Evolutionary conservation across 2,113 vertebrate species (phyloP).

Genomic region (Trematomus loennbergii): DNA sequence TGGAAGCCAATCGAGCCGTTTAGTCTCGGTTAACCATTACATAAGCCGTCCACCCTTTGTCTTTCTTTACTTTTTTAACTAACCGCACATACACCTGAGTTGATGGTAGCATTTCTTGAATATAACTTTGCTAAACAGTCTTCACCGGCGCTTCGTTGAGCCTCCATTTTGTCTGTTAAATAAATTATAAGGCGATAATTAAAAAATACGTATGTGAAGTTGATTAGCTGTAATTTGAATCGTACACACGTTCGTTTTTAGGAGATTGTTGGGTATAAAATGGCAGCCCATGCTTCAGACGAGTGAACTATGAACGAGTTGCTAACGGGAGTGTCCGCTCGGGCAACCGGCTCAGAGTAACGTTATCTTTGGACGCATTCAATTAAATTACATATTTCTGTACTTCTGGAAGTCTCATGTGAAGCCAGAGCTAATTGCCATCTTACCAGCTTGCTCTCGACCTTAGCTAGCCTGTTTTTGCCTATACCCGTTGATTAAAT

Average conservation of each 20-base stretch:
- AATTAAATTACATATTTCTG: neutral
- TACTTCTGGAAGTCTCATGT: neutral
- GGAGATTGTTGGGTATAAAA: neutral
- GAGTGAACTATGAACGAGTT: too few relatives aligned
- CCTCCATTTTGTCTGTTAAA: constrained; percentile 76
- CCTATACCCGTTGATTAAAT: neutral
- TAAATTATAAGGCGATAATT: constrained; percentile 12
- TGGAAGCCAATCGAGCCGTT: neutral
- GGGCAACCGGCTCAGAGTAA: too few relatives aligned
- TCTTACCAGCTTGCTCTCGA: neutral
- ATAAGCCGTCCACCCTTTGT: neutral
- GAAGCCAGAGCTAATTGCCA: neutral
- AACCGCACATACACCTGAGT: fast-evolving
- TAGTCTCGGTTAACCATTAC: neutral
- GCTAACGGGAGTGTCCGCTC: constrained; percentile 51
- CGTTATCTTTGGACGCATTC: neutral
- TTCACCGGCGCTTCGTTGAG: neutral
- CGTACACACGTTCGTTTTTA: neutral
- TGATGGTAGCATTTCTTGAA: fast-evolving
- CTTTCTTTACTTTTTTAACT: fast-evolving
- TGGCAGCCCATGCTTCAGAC: neutral
- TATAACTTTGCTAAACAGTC: neutral
- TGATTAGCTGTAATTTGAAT: neutral
- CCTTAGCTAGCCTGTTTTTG: neutral
- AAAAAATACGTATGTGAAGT: neutral